Conservation (phyloP, 1,140 invertebrate species). For the Drosophila nigromelanica region DNA sequence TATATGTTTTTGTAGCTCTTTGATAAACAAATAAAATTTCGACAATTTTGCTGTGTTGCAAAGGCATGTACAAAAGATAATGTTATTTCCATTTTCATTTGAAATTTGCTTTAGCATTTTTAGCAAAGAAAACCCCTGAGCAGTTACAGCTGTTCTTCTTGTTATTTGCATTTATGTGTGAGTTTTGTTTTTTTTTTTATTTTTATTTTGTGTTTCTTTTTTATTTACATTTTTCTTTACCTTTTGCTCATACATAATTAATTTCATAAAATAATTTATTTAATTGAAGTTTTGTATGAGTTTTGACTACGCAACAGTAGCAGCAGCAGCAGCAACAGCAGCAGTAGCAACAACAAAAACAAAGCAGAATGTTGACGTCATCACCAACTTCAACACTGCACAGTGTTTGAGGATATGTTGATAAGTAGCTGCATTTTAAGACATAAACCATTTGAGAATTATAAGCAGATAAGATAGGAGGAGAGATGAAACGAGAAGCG, state of each 20-base stretch:
- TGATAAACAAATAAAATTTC: slow-evolving; percentile 2
- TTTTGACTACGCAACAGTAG: slow-evolving; percentile 24
- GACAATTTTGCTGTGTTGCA: slow-evolving; percentile 2
- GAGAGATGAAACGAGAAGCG: not conserved
- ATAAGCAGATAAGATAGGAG: not conserved
- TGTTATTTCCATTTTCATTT: slow-evolving; percentile 32
- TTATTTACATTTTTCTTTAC: slow-evolving; percentile 9
- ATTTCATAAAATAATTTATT: slow-evolving; percentile 72
- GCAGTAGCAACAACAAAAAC: slow-evolving; percentile 17
- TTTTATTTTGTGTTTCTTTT: slow-evolving; percentile 3
- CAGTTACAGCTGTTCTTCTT: slow-evolving; percentile 4
- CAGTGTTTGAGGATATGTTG: slow-evolving; percentile 4
- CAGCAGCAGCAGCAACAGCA: not conserved
- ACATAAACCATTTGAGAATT: slow-evolving; percentile 1
- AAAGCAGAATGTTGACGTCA: not conserved
- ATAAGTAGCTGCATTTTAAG: not conserved
- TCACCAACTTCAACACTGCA: slow-evolving; percentile 2
- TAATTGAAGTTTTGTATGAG: slow-evolving; percentile 66
- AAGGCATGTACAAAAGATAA: slow-evolving; percentile 17
- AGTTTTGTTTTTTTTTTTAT: slow-evolving; percentile 16
- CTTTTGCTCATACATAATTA: slow-evolving; percentile 61
- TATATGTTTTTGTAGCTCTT: not conserved
- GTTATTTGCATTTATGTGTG: slow-evolving; percentile 15
- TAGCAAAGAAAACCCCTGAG: slow-evolving; percentile 4
- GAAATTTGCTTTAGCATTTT: slow-evolving; percentile 11